Percentiles rank a stretch among this genome's conserved stretches.
Evolutionary conservation across 2,888 invertebrate species (phyloP).

Genomic region (Thelaira solivaga): DNA sequence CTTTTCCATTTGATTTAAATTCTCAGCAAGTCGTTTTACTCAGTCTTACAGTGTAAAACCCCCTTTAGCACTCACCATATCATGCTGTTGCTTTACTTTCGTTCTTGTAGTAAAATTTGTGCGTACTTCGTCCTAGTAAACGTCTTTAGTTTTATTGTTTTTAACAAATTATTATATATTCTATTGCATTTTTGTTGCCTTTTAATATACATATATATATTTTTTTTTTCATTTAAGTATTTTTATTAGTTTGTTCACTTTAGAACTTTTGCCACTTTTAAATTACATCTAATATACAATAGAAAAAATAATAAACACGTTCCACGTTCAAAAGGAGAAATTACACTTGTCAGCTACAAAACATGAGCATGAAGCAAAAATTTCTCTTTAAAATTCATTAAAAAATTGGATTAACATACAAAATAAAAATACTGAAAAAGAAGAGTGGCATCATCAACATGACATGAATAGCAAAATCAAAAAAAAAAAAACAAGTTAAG

Average conservation of each 20-base stretch:
- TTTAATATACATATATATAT: not conserved
- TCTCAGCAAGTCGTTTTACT: too few species aligned
- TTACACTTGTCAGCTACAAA: not conserved
- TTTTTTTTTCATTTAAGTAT: not conserved
- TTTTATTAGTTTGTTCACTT: too few species aligned
- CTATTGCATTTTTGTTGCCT: not conserved
- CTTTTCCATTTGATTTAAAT: too few species aligned
- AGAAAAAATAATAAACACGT: not conserved
- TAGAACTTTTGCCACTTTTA: not conserved
- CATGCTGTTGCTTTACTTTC: too few species aligned
- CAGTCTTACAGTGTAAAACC: too few species aligned
- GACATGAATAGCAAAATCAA: not conserved
- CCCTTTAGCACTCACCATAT: too few species aligned
- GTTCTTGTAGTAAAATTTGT: too few species aligned
- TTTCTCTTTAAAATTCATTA: constrained; percentile 19
- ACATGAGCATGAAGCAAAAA: too few species aligned
- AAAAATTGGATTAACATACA: constrained; percentile 15
- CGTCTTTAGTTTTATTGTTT: constrained; percentile 14
- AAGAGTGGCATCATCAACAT: not conserved
- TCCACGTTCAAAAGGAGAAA: constrained; percentile 30
- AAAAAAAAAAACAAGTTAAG: not conserved
- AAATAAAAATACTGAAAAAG: not conserved
- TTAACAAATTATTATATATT: not conserved
- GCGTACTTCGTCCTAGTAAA: too few species aligned
- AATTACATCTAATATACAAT: too few species aligned